A percentile compares a stretch with the other conserved stretches of the same genome.
Evolutionary conservation across 2,113 vertebrate species (phyloP).

Genomic region (Bufo bufo): DNA sequence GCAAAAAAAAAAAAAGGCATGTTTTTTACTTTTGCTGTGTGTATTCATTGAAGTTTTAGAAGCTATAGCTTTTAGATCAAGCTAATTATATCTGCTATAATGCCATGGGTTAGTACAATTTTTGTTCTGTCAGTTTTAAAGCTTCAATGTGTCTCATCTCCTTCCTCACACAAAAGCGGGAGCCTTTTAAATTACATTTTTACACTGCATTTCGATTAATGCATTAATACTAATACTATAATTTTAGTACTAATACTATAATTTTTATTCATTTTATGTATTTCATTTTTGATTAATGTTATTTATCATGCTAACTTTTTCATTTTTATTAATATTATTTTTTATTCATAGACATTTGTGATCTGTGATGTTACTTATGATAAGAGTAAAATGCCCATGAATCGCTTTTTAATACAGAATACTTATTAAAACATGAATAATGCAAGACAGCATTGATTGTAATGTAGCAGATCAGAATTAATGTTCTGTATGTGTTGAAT

Average conservation of each 20-base stretch:
- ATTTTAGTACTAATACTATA: slow-evolving; percentile 16
- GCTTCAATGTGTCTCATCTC: background rate
- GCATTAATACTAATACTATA: slow-evolving; percentile 23
- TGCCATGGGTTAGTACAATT: background rate
- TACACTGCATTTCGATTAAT: slow-evolving; percentile 18
- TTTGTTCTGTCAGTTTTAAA: slow-evolving; percentile 8
- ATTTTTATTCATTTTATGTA: slow-evolving; percentile 28
- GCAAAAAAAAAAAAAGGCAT: too few relatives aligned
- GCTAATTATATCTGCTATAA: background rate
- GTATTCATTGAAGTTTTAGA: background rate
- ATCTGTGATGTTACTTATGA: slow-evolving; percentile 40
- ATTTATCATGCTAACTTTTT: slow-evolving; percentile 21
- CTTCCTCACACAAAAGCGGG: background rate
- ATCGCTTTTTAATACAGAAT: slow-evolving; percentile 44
- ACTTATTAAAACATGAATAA: slow-evolving; percentile 44
- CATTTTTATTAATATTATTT: slow-evolving; percentile 35
- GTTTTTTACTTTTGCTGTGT: background rate
- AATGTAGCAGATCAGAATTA: slow-evolving; percentile 40
- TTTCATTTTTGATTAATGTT: slow-evolving; percentile 28
- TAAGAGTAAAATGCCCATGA: slow-evolving; percentile 39
- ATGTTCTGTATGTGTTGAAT: slow-evolving; percentile 41
- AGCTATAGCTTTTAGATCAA: background rate
- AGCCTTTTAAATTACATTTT: slow-evolving; percentile 16
- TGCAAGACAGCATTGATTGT: slow-evolving; percentile 37
- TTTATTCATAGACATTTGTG: slow-evolving; percentile 40